Evolutionary conservation across 2,113 vertebrate species (phyloP), one percentile per base, ranked within the genome.

Genomic region (Zosterops pallidus): DNA sequence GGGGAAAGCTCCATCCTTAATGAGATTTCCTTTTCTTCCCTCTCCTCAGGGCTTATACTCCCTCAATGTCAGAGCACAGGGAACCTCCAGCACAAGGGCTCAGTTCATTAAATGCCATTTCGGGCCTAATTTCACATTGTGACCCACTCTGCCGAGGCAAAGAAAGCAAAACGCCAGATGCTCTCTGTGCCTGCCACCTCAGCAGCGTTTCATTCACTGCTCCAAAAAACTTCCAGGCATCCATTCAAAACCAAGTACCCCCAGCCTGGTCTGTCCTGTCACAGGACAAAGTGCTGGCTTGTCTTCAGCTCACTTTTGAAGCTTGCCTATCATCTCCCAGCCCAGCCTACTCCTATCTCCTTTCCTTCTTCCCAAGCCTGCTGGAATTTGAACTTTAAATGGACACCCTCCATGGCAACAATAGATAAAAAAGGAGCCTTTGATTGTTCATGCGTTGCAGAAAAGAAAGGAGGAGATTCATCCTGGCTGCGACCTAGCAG

Each of bases 381-480:
- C 92, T 94, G 97, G 98, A 97, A 97, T 97, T 95, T 93, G 91
- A 97, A 97, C 97, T 97, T 97, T 97, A 98, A 98, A 97, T 97
- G 97, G 97, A 97, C 12, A 74, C 90, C 96, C 90, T 96, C 92
- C 83, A 63, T 44, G 80, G 91, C 71, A 97, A 98, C 97, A 98
- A 98, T 94, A 97, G 96, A 97, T 97, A 97, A 97, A 97, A 98
- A 97, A 95, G 89, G 83, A 95, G 93, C 92, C 97, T 98, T 98
- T 98, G 98, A 98, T 97, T 98, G 97, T 96, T 98, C 97, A 97
- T 94, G 97, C 92, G 5, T 97, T 85, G 75, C 80, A 6, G 86
- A 65, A 84, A 95, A 97, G 95, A 97, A 98, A 97, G 87, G 94
- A 94, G 49, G 87, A 97, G 97, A 96, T 96, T 96, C 94, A 96